Evolutionary conservation across 2,797 vertebrate genomes (phyloP).

Genomic region (Lepilemur ruficaudatus): DNA sequence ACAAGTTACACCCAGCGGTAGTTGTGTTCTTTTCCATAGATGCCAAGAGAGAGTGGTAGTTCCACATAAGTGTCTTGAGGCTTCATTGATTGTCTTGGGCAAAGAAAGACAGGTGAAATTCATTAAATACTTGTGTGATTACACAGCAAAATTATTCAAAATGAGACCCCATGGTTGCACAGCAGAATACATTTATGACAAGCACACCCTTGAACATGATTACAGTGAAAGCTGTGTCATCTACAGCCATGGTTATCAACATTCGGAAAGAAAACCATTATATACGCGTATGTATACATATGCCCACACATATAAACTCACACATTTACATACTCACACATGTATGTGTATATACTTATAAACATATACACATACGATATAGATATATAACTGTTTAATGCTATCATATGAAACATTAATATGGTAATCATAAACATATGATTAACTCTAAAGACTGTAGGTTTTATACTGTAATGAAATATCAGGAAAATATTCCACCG

Average conservation of each 20-base stretch:
- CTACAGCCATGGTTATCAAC: background rate
- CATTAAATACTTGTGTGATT: background rate
- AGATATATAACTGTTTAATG: background rate
- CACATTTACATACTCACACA: background rate
- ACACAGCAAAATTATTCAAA: background rate
- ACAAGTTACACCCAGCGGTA: fast-evolving
- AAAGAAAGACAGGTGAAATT: background rate
- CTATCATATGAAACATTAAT: background rate
- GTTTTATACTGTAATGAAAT: background rate
- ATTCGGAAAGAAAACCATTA: background rate
- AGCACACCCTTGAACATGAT: background rate
- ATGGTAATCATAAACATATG: background rate
- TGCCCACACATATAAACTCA: background rate
- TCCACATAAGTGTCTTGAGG: background rate
- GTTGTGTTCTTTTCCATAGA: background rate
- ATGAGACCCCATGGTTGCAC: background rate
- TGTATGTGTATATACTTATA: background rate
- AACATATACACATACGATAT: background rate
- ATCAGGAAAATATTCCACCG: background rate
- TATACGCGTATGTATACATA: fast-evolving
- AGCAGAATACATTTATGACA: background rate
- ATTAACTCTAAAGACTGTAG: background rate
- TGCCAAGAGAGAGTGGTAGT: background rate
- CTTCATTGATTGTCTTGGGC: background rate
- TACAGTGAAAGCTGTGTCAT: background rate